Evolutionary conservation across 2,113 vertebrate species (phyloP).

Genomic region (Otocyon megalotis): DNA sequence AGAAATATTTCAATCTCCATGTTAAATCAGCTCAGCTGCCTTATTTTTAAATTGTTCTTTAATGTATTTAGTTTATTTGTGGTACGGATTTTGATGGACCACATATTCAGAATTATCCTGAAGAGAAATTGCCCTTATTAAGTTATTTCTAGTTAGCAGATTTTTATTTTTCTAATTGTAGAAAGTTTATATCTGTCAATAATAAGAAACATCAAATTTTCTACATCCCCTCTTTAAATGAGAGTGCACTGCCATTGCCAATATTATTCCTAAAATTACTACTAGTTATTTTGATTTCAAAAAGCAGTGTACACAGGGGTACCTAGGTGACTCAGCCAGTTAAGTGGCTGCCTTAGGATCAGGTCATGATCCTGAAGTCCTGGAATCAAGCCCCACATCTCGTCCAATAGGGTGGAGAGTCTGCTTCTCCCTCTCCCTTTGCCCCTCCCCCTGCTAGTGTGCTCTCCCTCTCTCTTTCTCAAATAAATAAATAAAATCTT

Average conservation of each 20-base stretch:
- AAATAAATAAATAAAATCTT: no score
- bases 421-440: no score
- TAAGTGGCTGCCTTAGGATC: no score
- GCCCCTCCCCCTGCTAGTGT: no score
- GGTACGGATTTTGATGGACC: background rate
- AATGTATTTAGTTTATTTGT: background rate
- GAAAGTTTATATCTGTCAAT: background rate
- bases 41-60: conserved; percentile 13
- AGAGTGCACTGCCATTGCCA: background rate
- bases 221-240: background rate
- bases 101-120: background rate
- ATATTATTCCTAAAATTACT: background rate
- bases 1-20: background rate
- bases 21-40: background rate
- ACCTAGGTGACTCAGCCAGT: no score
- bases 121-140: background rate
- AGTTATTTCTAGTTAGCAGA: background rate
- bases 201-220: background rate
- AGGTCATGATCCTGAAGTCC: no score
- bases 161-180: background rate
- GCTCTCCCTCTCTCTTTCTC: no score
- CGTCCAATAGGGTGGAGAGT: no score
- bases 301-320: background rate
- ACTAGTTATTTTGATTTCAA: background rate
- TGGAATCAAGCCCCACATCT: no score